Evolutionary conservation across 2,888 invertebrate species (phyloP), one percentile per base, ranked within the genome.

Genomic region (Odontomyia ornata): DNA sequence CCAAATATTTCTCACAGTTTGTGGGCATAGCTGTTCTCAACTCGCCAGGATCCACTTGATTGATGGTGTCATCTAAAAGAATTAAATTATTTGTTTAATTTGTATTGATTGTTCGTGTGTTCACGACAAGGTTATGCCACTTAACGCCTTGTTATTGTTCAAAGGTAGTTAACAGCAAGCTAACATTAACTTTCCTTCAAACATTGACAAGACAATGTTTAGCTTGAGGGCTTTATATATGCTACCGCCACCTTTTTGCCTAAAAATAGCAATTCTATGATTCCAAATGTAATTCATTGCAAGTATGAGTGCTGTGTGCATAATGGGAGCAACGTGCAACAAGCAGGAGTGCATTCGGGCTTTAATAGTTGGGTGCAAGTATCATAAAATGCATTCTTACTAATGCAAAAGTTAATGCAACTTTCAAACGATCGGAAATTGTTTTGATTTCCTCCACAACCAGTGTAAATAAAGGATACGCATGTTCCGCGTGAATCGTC

Each of bases 381-480:
- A 73, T n/a, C 13, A 57, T 21, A 43, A 62, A 75, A 46, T 77
- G 72, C 69, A 69, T 69, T 73, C 86, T 86, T 86, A 86, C 86
- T 84, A 84, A 84, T 83, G 86, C 93, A 93, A 85, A 88, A 89
- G 80, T 88, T 87, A 84, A 89, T 87, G 87, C 95, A 95, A 83
- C 91, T 89, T 82, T 91, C 90, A 87, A 90, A 91, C 76, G 91
- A 90, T 85, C 88, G 89, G 90, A 95, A 96, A 88, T 93, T 93
- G 89, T 97, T 97, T 83, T 89, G 90, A 87, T 94, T 95, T 83
- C 96, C 96, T 80, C 91, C 93, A 87, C 96, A 97, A 87, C 97
- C 96, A 80, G 91, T 90, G 88, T 93, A 97, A 83, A 92, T 90
- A 88, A 97, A 97, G 76, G 91, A 89, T 80, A 91, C 87, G 87